Evolutionary conservation across 1,140 invertebrate species (phyloP), one percentile per base, ranked within the genome.

Genomic region (Atta texana): DNA sequence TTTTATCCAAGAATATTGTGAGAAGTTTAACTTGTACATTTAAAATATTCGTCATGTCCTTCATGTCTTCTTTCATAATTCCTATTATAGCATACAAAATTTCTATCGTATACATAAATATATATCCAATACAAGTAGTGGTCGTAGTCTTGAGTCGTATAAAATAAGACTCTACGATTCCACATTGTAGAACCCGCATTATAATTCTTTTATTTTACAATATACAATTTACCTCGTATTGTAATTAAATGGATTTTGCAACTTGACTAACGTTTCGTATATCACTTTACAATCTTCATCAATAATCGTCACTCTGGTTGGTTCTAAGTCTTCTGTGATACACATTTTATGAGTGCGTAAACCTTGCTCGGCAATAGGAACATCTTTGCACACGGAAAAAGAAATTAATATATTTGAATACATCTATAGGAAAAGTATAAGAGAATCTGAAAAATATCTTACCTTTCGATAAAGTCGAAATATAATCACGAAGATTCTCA

Each of bases 271-370:
- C n/a, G 97, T 97, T 95, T 99, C 98, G 94, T 98, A 99, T 14
- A 98, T 96, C 55, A 97, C 96, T 92, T 97, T 97, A 87, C 96
- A 97, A 87, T 98, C 96, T 51, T 97, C 96, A 94, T 98, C 97
- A 21, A 99, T 97, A 6, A 99, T 97, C 7, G 98, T 99, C 0
- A 99, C 97, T 87, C 99, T 96, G 0, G 98, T 98, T 77, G 99
- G 95, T 95, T 99, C 99, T 87, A 97, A 96, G 10, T 98, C 99
- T 91, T 97, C 96, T 2, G 98, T 98, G 0, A 97, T 98, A 90
- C 97, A 97, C 98, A 99, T 99, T 96, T 99, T 98, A 96, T 99
- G 68, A 99, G 95, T 18, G 98, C 97, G 94, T 97, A 99, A 21
- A 99, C 97, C 97, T 94, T 97, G 96, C 89, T 97, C 96, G 85